Evolutionary conservation across 2,888 invertebrate genomes (phyloP), one percentile per base, ranked within the genome.

Genomic region (Ormyrus labotus): DNA sequence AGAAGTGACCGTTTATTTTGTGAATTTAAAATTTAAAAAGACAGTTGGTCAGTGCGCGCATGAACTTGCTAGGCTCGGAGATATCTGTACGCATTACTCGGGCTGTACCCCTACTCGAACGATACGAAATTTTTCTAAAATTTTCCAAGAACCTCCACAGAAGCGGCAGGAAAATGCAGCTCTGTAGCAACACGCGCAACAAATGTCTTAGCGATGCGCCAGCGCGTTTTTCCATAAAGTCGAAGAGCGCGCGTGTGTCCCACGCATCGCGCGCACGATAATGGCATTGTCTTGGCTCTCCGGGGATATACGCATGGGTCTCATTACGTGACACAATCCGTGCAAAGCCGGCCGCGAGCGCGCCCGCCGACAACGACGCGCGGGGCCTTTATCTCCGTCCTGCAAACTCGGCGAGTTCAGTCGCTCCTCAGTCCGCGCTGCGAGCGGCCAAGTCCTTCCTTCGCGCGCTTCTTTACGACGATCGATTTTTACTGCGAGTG

Each of bases 281-380:
- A 80, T 80, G 57, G 82, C 80, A 82, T 82, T 82, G 80, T 82
- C 70, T 82, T 61, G 67, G 11, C 48, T 11, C 9, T n/a, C 51
- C 57, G 67, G 2, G 58, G 58, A 67, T 68, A 63, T 19, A 67
- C 57, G 34, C 57, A 47, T 58, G 82, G 85, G 83, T 84, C 85
- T 86, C 85, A 86, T 89, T 89, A 88, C 89, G 85, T 86, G 89
- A 88, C 88, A 86, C 84, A 84, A 83, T 82, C 84, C 83, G 82
- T 84, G 86, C 84, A 86, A 86, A 68, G 68, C 63, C 13, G 60
- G 11, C n/a, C 45, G 51, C 13, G 71, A n/a, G 71, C 71, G 34
- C 48, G 74, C 67, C 65, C 57, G 60, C 64, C 45, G 8, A 63
- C 19, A 4, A 6, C 5, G 6, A n/a, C 50, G 65, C 2, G 53